Percentiles rank a stretch among this genome's conserved stretches.
These are phyloP conservation scores for Triplophysa yarkandensis DNA, from an alignment of 2,797 vertebrate species.

Conservation along the genomic window DNA sequence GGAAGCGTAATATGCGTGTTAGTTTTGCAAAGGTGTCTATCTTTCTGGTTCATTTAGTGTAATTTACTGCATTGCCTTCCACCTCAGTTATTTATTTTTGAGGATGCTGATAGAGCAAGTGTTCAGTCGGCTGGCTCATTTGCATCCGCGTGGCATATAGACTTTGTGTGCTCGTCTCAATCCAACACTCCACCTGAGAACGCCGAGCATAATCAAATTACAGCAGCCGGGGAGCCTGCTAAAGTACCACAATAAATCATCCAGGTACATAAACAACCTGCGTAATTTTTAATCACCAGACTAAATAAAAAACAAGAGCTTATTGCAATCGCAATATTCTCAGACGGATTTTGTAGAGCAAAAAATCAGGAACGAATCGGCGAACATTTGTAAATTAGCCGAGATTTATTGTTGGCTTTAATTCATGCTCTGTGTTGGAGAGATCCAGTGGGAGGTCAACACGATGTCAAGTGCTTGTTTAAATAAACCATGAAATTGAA, in stretches of 20 bases:
- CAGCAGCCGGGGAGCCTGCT: slow-evolving; percentile 30
- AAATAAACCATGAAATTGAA: slow-evolving; percentile 47
- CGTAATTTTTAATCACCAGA: slow-evolving; percentile 29
- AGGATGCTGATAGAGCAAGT: slow-evolving; percentile 54
- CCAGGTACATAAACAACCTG: slow-evolving; percentile 24
- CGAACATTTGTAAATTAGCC: slow-evolving; percentile 31
- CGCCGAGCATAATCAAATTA: slow-evolving; percentile 49
- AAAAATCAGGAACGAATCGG: slow-evolving; percentile 21
- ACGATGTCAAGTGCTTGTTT: slow-evolving; percentile 38
- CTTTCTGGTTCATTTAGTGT: slow-evolving; percentile 47
- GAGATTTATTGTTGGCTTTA: slow-evolving; percentile 33
- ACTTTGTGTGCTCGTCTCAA: slow-evolving; percentile 31
- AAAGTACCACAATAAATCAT: slow-evolving; percentile 40
- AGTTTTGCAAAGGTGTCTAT: slow-evolving; percentile 33
- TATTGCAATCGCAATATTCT: background rate
- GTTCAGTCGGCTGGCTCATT: slow-evolving; percentile 47
- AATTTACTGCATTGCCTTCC: slow-evolving; percentile 48
- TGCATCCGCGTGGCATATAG: slow-evolving; percentile 37
- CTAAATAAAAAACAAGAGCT: slow-evolving; percentile 28
- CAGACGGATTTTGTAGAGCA: background rate
- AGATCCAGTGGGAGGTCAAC: slow-evolving; percentile 25
- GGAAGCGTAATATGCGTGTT: background rate
- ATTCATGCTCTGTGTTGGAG: slow-evolving; percentile 18
- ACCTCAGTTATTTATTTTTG: slow-evolving; percentile 55
- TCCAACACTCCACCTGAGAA: slow-evolving; percentile 40